Conservation (phyloP, 2,797 vertebrate genomes). For the Rhabdomys pumilio region DNA sequence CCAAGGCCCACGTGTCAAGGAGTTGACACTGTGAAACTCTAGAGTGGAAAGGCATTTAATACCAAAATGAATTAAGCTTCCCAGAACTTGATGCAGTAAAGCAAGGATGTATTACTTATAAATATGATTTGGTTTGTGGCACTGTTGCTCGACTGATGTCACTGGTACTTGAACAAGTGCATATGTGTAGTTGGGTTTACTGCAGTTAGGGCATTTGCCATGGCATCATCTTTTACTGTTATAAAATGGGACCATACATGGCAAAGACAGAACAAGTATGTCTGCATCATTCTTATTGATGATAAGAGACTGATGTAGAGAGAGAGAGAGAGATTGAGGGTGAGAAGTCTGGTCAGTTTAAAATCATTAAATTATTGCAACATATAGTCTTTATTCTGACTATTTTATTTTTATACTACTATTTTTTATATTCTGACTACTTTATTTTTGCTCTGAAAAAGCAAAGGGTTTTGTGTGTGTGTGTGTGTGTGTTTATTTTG, state of each 20-base stretch:
- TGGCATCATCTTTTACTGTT: neutral
- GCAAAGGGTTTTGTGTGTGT: neutral
- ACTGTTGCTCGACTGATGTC: neutral
- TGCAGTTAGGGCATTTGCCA: neutral
- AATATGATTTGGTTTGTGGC: neutral
- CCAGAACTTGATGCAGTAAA: neutral
- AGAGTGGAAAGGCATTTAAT: neutral
- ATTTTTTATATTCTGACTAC: no score
- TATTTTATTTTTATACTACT: no score
- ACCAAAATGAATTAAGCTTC: neutral
- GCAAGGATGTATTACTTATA: neutral
- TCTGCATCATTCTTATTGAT: neutral
- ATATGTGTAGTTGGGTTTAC: neutral
- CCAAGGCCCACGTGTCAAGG: neutral
- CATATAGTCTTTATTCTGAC: neutral
- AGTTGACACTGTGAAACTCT: neutral
- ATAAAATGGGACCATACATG: neutral
- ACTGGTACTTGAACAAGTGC: neutral
- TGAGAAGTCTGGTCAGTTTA: neutral
- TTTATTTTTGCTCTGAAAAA: neutral
- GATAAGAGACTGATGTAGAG: no score
- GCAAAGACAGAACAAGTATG: neutral
- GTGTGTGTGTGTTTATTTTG: neutral
- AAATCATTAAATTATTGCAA: conserved; percentile 21
- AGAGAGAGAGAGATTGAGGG: neutral